Conservation (phyloP, 2,797 vertebrate species). For the Gadopsis marmoratus region DNA sequence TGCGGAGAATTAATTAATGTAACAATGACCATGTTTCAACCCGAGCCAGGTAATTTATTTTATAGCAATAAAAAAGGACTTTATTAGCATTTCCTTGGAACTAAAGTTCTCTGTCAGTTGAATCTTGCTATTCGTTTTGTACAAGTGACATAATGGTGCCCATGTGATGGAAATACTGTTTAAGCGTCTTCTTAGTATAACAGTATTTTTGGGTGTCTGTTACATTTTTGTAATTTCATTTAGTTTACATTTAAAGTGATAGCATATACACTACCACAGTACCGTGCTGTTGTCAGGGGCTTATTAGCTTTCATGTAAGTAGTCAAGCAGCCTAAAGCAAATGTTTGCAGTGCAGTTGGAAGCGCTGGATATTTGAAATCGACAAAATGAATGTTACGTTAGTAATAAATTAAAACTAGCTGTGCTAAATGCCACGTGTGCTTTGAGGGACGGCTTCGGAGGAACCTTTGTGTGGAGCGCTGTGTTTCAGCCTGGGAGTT, state of each 20-base stretch:
- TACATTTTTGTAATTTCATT: not conserved
- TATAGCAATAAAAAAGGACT: not conserved
- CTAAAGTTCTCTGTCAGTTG: not conserved
- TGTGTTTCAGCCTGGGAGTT: not conserved
- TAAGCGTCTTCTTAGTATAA: not conserved
- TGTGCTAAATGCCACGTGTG: not conserved
- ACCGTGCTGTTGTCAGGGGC: not conserved
- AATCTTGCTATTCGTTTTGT: not conserved
- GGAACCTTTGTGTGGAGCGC: not conserved
- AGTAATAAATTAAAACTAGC: not conserved
- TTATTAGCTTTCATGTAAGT: not conserved
- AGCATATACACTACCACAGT: not conserved
- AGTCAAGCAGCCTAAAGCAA: not conserved
- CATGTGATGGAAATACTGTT: not conserved
- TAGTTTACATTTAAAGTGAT: not conserved
- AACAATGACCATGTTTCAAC: not conserved
- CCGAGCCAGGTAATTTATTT: not conserved
- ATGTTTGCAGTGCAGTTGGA: not conserved
- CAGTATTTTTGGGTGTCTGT: not conserved
- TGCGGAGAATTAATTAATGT: not conserved
- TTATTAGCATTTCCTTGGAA: not conserved
- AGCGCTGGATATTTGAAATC: not conserved
- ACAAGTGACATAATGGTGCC: not conserved
- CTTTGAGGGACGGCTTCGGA: not conserved
- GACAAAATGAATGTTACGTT: too few relatives aligned